phyloP scores from a whole-genome alignment of 2,888 invertebrate species.

The Lumbricus terrestris region DNA sequence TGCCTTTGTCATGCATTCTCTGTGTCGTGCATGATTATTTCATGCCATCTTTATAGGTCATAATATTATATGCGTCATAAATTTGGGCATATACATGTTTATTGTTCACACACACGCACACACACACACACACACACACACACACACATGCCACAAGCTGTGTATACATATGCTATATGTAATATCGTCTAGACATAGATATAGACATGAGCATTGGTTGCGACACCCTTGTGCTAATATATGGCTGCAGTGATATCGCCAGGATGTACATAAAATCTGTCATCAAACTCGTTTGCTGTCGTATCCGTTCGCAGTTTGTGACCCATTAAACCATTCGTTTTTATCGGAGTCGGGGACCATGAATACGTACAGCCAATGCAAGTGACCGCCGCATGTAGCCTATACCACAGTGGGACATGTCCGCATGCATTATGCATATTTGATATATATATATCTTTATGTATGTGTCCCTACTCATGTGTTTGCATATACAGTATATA shows the following conservation, averaged over 20 bases:
- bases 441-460: not conserved
- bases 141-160: not conserved
- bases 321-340: not conserved
- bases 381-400: not conserved
- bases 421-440: not conserved
- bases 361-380: not conserved
- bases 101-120: not conserved
- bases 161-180: not conserved
- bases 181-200: not conserved
- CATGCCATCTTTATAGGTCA: not conserved
- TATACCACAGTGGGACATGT: too few species aligned
- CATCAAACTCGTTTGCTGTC: not conserved
- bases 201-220: not conserved
- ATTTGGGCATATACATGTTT: not conserved
- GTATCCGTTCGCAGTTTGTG: not conserved
- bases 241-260: not conserved
- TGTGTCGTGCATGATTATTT: not conserved
- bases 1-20: not conserved
- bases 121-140: too few species aligned
- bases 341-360: not conserved
- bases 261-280: not conserved
- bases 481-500: too few species aligned
- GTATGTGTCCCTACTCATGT: not conserved
- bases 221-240: not conserved
- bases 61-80: too few species aligned